These are phyloP conservation scores for Chromobotia macracanthus DNA, from an alignment of 2,797 vertebrate species.

Conservation along the genomic window DNA sequence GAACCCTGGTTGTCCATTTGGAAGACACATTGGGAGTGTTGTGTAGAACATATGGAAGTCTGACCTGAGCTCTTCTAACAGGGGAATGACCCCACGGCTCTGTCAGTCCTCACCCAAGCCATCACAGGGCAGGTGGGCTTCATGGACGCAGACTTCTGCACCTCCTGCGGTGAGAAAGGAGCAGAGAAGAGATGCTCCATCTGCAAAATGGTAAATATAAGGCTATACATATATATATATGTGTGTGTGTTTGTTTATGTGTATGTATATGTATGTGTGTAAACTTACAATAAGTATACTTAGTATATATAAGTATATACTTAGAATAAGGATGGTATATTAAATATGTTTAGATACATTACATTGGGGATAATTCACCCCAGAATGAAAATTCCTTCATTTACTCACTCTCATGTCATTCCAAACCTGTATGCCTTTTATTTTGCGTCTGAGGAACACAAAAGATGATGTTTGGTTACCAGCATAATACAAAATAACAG, in stretches of 20 bases:
- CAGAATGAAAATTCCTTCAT: too few species aligned
- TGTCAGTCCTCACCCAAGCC: conserved; percentile 95
- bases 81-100: conserved; percentile 94
- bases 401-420: too few species aligned
- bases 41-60: neutral
- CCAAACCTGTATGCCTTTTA: too few species aligned
- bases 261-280: too few species aligned
- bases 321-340: neutral
- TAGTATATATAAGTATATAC: too few species aligned
- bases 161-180: conserved; percentile 93
- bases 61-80: conserved; percentile 58
- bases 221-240: neutral
- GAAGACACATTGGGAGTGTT: neutral
- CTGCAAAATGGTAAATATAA: conserved; percentile 90
- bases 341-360: neutral
- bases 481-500: too few species aligned
- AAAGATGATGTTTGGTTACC: too few species aligned
- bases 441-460: too few species aligned
- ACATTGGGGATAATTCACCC: too few species aligned
- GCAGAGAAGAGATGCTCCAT: conserved; percentile 94
- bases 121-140: conserved; percentile 98
- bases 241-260: too few species aligned
- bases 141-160: conserved; percentile 95
- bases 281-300: too few species aligned
- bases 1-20: conserved; percentile 3